Evolutionary conservation across 2,797 vertebrate genomes (phyloP), one percentile per base, ranked within the genome.

Genomic region (Cottoperca gobio): DNA sequence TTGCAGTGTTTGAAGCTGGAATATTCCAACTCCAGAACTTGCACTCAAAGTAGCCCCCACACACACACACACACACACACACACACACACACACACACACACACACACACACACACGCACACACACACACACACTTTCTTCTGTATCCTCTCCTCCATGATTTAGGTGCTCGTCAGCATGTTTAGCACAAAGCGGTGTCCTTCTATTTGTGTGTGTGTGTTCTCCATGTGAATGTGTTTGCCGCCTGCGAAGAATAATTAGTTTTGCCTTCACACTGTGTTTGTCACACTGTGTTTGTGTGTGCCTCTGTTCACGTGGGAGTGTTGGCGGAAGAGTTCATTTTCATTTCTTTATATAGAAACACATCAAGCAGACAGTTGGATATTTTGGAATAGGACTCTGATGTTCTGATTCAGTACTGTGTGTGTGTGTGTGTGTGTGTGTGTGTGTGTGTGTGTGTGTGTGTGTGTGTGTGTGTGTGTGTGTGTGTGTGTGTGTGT

Each of bases 341-440:
- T 77, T 76, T 73, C 21, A 68, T 81, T 73, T 78, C 55, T 74
- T 69, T 76, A 71, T 57, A 72, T 82, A 82, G 74, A 85, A 82
- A 61, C 65, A 73, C 66, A 78, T 76, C 53, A 76, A 70, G 81
- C 67, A 65, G 54, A 75, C 50, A 57, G 69, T 58, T 81, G 64
- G 57, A 61, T 67, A 76, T 74, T 80, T 70, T 69, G 24, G 42
- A 49, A 61, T 64, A 78, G 46, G 9, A 10, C 37, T 69, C 40
- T 69, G 33, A 77, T 79, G 70, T 61, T 81, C 35, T 73, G 33
- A 69, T 60, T 81, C 63, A 70, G 65, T 65, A 70, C 48, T 48
- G 40, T 64, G 48, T 67, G 54, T 66, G 17, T 66, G 40, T 54
- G 57, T 28, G 60, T 52, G 24, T 28, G 49, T 50, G 14, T 28